A percentile compares a stretch with the other conserved stretches of the same genome.
Evolutionary conservation across 2,888 invertebrate species (phyloP).

Genomic region (Chymomyza amoena): DNA sequence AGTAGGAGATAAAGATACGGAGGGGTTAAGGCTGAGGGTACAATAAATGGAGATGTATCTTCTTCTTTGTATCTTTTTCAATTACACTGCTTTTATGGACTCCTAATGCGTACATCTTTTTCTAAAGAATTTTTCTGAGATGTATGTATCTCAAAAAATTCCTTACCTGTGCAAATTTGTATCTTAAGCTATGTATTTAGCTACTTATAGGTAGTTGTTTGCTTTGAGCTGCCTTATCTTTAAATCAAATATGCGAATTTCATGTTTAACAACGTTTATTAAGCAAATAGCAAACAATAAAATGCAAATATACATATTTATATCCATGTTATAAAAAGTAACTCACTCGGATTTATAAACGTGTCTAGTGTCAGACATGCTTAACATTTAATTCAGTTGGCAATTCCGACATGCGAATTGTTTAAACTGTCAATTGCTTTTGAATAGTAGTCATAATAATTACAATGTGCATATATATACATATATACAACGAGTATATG

Average conservation of each 20-base stretch:
- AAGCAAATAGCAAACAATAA: neutral
- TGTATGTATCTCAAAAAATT: too few species aligned
- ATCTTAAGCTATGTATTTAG: neutral
- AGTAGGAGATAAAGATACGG: too few species aligned
- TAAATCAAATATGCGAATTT: neutral
- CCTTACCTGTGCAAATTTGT: neutral
- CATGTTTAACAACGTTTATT: neutral
- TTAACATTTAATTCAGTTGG: neutral
- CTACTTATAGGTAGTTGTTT: neutral
- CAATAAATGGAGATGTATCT: too few species aligned
- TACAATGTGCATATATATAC: neutral
- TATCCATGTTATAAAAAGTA: neutral
- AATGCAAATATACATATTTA: neutral
- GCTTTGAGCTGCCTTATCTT: neutral
- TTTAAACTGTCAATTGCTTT: constrained; percentile 45
- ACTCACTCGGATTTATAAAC: neutral
- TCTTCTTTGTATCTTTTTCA: too few species aligned
- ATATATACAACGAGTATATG: too few species aligned
- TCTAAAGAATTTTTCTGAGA: too few species aligned
- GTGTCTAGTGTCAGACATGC: neutral
- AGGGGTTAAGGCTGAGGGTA: too few species aligned
- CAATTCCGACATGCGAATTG: constrained; percentile 33
- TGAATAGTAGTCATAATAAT: constrained; percentile 37
- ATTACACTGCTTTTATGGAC: too few species aligned
- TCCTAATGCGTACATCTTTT: too few species aligned